Evolutionary conservation across 2,113 vertebrate genomes (phyloP).

Genomic region (Chaenocephalus aceratus): DNA sequence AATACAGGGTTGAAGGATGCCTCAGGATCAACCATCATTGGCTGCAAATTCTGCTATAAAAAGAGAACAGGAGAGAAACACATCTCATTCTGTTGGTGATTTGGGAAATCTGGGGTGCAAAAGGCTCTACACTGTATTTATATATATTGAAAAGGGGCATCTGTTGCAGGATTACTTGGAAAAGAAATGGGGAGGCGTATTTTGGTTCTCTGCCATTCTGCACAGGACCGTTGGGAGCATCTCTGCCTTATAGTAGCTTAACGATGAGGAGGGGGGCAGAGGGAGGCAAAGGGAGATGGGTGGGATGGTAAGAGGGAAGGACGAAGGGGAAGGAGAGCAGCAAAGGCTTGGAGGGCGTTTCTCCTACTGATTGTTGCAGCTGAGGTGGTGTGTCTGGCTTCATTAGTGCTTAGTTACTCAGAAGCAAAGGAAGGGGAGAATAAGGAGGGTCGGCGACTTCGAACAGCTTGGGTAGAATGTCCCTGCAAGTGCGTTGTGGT

Average conservation of each 20-base stretch:
- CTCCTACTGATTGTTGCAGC: constrained; percentile 61
- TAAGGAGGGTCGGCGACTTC: constrained; percentile 48
- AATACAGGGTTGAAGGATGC: constrained; percentile 10
- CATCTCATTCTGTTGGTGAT: constrained; percentile 27
- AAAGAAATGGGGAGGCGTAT: constrained; percentile 39
- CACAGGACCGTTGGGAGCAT: constrained; percentile 49
- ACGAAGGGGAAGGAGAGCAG: constrained; percentile 27
- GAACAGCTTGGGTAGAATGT: constrained; percentile 67
- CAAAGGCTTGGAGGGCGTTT: constrained; percentile 35
- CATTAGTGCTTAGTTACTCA: constrained; percentile 70
- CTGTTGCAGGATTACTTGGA: constrained; percentile 52
- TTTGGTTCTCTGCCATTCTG: constrained; percentile 2
- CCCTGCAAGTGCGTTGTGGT: constrained; percentile 27
- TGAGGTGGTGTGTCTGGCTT: constrained; percentile 64
- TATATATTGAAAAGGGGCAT: constrained; percentile 63
- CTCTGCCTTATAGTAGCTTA: constrained; percentile 30
- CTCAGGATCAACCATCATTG: constrained; percentile 29
- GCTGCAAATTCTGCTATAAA: constrained; percentile 31
- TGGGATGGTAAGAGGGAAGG: constrained; percentile 34
- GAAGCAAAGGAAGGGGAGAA: constrained; percentile 59
- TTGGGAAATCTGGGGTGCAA: constrained; percentile 45
- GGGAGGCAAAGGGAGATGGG: constrained; percentile 40
- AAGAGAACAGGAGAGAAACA: constrained; percentile 6
- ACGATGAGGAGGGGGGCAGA: constrained; percentile 15
- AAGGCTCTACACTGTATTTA: constrained; percentile 35